Evolutionary conservation across 2,113 vertebrate species (phyloP).

Genomic region (Gnathonemus longibarbis): DNA sequence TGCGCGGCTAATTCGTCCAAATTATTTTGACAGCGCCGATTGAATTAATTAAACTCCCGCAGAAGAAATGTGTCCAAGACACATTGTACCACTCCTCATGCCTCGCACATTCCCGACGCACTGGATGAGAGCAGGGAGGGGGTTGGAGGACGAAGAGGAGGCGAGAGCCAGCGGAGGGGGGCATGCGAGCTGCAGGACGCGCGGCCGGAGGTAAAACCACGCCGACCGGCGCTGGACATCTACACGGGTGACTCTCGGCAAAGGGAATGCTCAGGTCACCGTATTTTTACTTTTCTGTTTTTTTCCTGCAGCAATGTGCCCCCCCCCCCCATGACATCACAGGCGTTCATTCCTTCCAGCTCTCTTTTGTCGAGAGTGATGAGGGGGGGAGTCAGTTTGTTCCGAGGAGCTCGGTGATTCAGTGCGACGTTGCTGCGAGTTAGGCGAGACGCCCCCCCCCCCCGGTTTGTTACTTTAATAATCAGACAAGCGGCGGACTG

Average conservation of each 20-base stretch:
- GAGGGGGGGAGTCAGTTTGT: conserved; percentile 69
- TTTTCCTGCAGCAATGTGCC: conserved; percentile 26
- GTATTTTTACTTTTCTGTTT: neutral
- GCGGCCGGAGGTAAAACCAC: neutral
- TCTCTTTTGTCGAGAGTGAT: conserved; percentile 71
- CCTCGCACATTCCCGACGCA: conserved; percentile 32
- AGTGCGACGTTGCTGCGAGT: conserved; percentile 66
- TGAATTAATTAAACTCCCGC: conserved; percentile 68
- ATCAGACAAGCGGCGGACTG: conserved; percentile 52
- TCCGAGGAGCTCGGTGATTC: conserved; percentile 68
- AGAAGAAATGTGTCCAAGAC: conserved; percentile 52
- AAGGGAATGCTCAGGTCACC: conserved; percentile 23
- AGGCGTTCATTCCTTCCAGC: conserved; percentile 58
- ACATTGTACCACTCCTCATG: conserved; percentile 47
- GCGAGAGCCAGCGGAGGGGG: neutral
- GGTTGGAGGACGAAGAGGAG: conserved; percentile 22
- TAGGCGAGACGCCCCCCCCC: conserved; percentile 40
- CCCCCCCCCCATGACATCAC: conserved; percentile 49
- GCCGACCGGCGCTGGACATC: neutral
- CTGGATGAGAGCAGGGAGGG: conserved; percentile 48
- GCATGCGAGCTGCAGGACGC: neutral
- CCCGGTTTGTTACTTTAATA: conserved; percentile 62
- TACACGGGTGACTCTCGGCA: neutral
- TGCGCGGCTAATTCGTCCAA: conserved; percentile 62
- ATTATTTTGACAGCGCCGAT: conserved; percentile 70